A percentile compares a stretch with the other conserved stretches of the same genome.
Conservation (phyloP, 2,113 vertebrate genomes). For the Sinosuthora webbiana region DNA sequence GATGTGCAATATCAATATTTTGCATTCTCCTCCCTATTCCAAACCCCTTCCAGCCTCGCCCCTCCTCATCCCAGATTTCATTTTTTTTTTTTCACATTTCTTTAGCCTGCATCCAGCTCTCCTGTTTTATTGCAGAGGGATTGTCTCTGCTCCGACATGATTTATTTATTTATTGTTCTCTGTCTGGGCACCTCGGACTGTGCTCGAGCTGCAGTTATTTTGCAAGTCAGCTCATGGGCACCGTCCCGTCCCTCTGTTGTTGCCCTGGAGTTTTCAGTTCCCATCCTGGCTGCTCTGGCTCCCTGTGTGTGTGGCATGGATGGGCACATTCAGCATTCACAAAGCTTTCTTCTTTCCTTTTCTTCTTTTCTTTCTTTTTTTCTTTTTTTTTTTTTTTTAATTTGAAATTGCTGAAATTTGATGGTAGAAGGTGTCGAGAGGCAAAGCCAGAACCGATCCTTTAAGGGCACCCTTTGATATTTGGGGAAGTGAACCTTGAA, state of each 20-base stretch:
- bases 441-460: background rate
- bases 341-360: background rate
- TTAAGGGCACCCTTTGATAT: background rate
- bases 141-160: background rate
- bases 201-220: background rate
- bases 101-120: background rate
- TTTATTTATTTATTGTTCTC: constrained; percentile 37
- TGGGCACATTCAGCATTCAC: background rate
- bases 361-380: no score
- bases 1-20: background rate
- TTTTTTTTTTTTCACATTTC: background rate
- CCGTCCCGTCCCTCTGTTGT: fast-evolving
- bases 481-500: constrained; percentile 3
- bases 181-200: background rate
- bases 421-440: background rate
- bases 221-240: background rate
- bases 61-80: background rate
- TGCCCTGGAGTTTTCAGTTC: background rate
- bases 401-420: background rate
- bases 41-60: background rate
- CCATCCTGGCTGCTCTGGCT: background rate
- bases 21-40: background rate
- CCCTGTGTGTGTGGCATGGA: background rate
- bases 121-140: background rate
- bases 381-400: no score